Evolutionary conservation across 2,113 vertebrate species (phyloP).

Genomic region (Chloebia gouldiae): DNA sequence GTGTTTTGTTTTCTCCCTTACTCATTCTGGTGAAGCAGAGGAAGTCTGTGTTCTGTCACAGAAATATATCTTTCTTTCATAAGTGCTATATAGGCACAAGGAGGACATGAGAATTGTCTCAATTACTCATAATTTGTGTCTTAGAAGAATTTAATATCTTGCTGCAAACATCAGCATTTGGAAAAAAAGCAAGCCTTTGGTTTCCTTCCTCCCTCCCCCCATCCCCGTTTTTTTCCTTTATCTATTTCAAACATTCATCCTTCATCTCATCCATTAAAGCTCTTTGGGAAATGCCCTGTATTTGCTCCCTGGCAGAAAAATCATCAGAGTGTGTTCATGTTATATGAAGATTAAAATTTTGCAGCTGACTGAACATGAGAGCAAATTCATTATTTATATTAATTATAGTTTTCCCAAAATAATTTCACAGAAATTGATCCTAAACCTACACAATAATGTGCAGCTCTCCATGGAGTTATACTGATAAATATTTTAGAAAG

Average conservation of each 20-base stretch:
- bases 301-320: not conserved
- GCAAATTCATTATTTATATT: not conserved
- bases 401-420: not conserved
- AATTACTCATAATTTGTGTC: not conserved
- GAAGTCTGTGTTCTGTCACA: not conserved
- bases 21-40: not conserved
- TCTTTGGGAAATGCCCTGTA: not conserved
- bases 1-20: not conserved
- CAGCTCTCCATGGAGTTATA: not conserved
- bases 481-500: not conserved
- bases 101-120: not conserved
- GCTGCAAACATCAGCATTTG: not conserved
- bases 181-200: not conserved
- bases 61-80: not conserved
- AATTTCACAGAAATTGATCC: constrained; percentile 5
- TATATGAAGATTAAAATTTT: constrained; percentile 24
- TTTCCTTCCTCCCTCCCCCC: rapidly evolving
- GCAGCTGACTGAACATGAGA: not conserved
- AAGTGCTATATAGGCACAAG: not conserved
- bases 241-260: not conserved
- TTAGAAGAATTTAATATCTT: not conserved
- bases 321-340: not conserved
- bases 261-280: not conserved
- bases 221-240: rapidly evolving
- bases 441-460: not conserved